phyloP scores from a whole-genome alignment of 1,140 invertebrate species.

The Bombus difficillimus region DNA sequence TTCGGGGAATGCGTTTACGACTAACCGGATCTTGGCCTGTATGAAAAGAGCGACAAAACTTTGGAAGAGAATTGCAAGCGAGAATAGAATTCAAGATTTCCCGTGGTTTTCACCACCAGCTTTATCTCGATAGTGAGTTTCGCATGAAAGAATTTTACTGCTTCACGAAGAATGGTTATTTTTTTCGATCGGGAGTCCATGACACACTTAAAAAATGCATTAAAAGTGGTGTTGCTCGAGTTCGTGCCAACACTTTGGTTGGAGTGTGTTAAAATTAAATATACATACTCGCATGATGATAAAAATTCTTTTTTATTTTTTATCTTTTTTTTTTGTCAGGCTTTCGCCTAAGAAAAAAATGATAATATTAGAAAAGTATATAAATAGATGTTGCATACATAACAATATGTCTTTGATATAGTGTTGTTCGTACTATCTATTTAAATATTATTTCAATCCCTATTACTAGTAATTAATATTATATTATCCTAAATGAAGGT shows the following conservation, averaged over 20 bases:
- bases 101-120: constrained; percentile 6
- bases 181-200: background rate
- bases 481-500: no score
- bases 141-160: background rate
- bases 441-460: no score
- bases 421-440: no score
- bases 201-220: constrained; percentile 6
- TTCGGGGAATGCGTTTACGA: background rate
- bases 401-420: no score
- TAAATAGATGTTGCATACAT: no score
- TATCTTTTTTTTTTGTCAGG: no score
- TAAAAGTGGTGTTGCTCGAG: background rate
- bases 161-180: background rate
- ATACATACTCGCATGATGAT: background rate
- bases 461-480: no score
- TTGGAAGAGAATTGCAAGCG: background rate
- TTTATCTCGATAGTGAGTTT: background rate
- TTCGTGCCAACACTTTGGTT: background rate
- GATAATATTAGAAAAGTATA: no score
- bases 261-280: background rate
- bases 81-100: background rate
- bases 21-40: background rate
- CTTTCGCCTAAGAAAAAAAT: no score
- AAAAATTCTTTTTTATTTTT: background rate
- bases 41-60: background rate